Conservation (phyloP, 64 coral and sea anemone species). For the Actinia equina region DNA sequence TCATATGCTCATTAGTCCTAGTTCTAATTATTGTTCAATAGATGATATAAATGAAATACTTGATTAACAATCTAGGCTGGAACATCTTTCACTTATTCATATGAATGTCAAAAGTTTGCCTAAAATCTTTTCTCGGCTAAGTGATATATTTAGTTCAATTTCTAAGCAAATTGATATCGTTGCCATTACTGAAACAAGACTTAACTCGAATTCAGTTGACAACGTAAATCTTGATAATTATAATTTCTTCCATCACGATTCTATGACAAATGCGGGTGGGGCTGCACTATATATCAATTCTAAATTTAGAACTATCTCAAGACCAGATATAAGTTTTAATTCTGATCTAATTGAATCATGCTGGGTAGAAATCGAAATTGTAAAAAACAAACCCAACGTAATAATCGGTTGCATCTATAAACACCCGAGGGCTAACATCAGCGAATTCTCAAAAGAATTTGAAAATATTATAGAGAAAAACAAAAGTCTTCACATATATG, state of each 20-base stretch:
- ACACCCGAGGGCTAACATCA: no score
- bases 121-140: constrained; percentile 4
- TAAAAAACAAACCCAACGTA: no score
- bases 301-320: no score
- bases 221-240: constrained; percentile 46
- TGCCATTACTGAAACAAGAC: constrained; percentile 36
- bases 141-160: neutral
- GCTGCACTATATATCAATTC: constrained; percentile 22
- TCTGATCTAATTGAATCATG: no score
- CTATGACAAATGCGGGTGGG: constrained; percentile 39
- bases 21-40: constrained; percentile 2
- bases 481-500: no score
- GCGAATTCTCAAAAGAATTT: no score
- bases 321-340: no score
- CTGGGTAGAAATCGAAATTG: no score
- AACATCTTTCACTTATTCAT: neutral
- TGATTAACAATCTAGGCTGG: neutral
- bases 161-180: neutral
- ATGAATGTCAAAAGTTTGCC: neutral
- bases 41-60: neutral
- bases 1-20: neutral
- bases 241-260: constrained; percentile 36
- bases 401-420: no score
- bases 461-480: no score
- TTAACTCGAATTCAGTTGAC: constrained; percentile 32